These are phyloP conservation scores for Lampris megalopsis DNA, from an alignment of 2,113 vertebrate genomes.

Conservation along the genomic window DNA sequence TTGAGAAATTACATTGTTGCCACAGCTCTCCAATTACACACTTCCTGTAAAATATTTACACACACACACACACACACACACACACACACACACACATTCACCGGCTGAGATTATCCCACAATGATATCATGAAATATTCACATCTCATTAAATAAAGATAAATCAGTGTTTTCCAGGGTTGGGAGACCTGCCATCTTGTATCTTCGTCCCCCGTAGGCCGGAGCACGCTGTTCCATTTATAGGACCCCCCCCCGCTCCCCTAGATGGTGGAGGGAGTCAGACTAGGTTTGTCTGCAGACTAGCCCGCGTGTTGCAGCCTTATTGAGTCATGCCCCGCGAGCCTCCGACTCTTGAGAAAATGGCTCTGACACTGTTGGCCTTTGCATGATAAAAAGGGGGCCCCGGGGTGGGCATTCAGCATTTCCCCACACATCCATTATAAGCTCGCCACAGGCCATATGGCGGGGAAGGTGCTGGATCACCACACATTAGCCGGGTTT, in stretches of 20 bases:
- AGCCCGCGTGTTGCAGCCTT: conserved; percentile 47
- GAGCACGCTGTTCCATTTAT: conserved; percentile 35
- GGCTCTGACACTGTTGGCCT: conserved; percentile 68
- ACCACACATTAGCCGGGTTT: conserved; percentile 31
- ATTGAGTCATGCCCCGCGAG: conserved; percentile 60
- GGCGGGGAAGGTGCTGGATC: conserved; percentile 28
- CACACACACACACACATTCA: conserved; percentile 17
- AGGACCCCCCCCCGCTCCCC: conserved; percentile 29
- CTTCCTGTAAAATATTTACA: neutral
- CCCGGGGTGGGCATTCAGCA: conserved; percentile 56
- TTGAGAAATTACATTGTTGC: conserved; percentile 3
- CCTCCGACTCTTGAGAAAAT: conserved; percentile 62
- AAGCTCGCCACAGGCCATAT: conserved; percentile 45
- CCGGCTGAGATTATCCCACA: conserved; percentile 84
- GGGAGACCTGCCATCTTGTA: conserved; percentile 31
- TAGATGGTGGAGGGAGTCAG: conserved; percentile 21
- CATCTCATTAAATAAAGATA: conserved; percentile 34
- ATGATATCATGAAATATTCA: conserved; percentile 57
- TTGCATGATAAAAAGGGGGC: conserved; percentile 76
- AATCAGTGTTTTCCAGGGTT: conserved; percentile 50
- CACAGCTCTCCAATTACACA: neutral
- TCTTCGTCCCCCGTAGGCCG: conserved; percentile 36
- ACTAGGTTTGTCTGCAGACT: conserved; percentile 8
- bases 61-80: conserved; percentile 6
- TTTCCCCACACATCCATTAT: conserved; percentile 66